Conservation (phyloP, 2,113 vertebrate species). For the Misgurnus anguillicaudatus region DNA sequence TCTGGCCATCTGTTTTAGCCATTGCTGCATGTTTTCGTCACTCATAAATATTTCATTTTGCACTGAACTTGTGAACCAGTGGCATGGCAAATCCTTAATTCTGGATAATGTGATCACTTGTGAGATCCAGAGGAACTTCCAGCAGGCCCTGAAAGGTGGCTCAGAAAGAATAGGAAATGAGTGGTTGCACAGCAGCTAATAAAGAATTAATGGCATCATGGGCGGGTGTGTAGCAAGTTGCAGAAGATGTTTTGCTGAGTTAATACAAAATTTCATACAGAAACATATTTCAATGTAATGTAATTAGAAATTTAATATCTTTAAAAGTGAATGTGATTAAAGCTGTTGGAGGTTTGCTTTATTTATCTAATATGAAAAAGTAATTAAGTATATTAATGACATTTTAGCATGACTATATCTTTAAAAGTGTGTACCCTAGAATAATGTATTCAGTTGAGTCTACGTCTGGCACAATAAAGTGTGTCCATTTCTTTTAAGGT, state of each 20-base stretch:
- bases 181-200: constrained; percentile 54
- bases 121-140: neutral
- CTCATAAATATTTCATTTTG: constrained; percentile 69
- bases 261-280: too few species aligned
- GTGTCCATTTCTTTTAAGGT: too few species aligned
- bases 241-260: neutral
- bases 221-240: constrained; percentile 48
- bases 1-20: neutral
- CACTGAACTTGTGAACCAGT: constrained; percentile 66
- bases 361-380: too few species aligned
- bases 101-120: constrained; percentile 6
- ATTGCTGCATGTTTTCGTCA: constrained; percentile 55
- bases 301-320: too few species aligned
- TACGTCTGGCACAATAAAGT: too few species aligned
- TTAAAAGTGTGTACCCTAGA: too few species aligned
- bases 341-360: too few species aligned
- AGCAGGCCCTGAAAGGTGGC: constrained; percentile 42
- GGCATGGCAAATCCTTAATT: constrained; percentile 22
- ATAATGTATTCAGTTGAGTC: too few species aligned
- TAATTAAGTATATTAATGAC: too few species aligned
- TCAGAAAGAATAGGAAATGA: constrained; percentile 46
- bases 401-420: too few species aligned
- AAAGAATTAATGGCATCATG: constrained; percentile 66
- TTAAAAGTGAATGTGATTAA: too few species aligned
- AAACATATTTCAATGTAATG: too few species aligned